A percentile compares a stretch with the other conserved stretches of the same genome.
These are phyloP conservation scores for Drosophila lutescens DNA, from an alignment of 2,888 invertebrate genomes.

Conservation along the genomic window DNA sequence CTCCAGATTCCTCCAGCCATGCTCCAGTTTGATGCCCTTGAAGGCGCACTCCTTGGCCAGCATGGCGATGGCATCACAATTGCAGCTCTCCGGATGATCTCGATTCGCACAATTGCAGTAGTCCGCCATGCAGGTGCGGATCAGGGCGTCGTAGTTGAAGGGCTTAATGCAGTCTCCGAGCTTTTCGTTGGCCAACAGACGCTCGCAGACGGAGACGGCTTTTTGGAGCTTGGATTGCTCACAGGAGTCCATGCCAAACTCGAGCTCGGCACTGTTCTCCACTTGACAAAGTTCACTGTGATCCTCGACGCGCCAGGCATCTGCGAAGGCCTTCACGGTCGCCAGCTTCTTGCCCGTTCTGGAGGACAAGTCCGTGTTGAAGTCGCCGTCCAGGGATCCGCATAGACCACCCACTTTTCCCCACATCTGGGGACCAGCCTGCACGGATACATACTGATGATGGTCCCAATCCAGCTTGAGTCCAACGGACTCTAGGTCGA, in stretches of 20 bases:
- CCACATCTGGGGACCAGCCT: constrained; percentile 89
- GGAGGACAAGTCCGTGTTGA: constrained; percentile 88
- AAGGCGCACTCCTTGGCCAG: constrained; percentile 91
- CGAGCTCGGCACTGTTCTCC: constrained; percentile 78
- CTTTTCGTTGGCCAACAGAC: constrained; percentile 87
- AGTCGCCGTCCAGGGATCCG: constrained; percentile 90
- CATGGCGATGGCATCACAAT: constrained; percentile 90
- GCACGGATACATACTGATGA: constrained; percentile 88
- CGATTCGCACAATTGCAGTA: constrained; percentile 89
- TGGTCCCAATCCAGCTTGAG: constrained; percentile 91
- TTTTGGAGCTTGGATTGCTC: constrained; percentile 70
- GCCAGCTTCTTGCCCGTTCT: constrained; percentile 86
- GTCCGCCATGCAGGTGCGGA: constrained; percentile 92
- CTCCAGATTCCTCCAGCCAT: constrained; percentile 91
- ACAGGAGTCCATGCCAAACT: constrained; percentile 77
- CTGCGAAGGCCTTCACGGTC: constrained; percentile 82
- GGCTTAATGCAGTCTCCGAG: constrained; percentile 88
- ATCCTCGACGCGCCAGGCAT: constrained; percentile 83
- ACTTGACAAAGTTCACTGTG: constrained; percentile 77
- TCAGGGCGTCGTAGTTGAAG: constrained; percentile 88
- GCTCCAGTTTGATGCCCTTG: constrained; percentile 87
- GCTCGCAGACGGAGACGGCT: constrained; percentile 87
- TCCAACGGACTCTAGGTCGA: constrained; percentile 89
- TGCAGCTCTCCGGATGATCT: constrained; percentile 87
- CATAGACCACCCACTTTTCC: constrained; percentile 93